phyloP scores from a whole-genome alignment of 2,888 invertebrate species.

The Microplitis manilae region DNA sequence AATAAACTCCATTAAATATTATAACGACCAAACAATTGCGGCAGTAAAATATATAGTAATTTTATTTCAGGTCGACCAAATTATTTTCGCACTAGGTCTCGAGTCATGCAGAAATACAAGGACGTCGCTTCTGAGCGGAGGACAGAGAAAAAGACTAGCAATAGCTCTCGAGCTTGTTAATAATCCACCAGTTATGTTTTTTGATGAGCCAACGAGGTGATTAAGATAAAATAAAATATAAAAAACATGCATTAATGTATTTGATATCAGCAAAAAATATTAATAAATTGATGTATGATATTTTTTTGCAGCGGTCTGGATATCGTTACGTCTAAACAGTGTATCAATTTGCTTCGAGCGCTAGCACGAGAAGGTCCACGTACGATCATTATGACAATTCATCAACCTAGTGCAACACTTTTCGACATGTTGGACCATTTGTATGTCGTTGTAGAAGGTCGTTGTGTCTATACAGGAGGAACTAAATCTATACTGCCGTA shows the following conservation, averaged over 20 bases:
- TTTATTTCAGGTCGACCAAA: slow-evolving; percentile 81
- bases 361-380: slow-evolving; percentile 84
- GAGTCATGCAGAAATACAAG: slow-evolving; percentile 78
- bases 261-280: not conserved
- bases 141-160: slow-evolving; percentile 90
- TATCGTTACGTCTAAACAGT: slow-evolving; percentile 87
- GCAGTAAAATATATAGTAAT: slow-evolving; percentile 20
- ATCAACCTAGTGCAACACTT: slow-evolving; percentile 90
- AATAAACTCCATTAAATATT: not conserved
- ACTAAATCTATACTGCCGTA: slow-evolving; percentile 84
- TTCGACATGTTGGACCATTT: slow-evolving; percentile 92
- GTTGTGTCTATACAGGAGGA: slow-evolving; percentile 86
- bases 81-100: slow-evolving; percentile 84
- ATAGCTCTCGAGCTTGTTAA: slow-evolving; percentile 92
- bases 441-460: slow-evolving; percentile 86
- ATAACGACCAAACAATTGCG: not conserved
- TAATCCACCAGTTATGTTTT: slow-evolving; percentile 93
- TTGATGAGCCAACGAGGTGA: slow-evolving; percentile 96
- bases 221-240: not conserved
- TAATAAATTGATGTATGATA: slow-evolving; percentile 29
- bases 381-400: slow-evolving; percentile 90
- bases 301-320: slow-evolving; percentile 80
- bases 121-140: slow-evolving; percentile 85
- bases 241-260: not conserved
- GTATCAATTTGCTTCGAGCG: slow-evolving; percentile 84